These are phyloP conservation scores for Cherax destructor DNA, from an alignment of 1,140 invertebrate species.

Conservation along the genomic window DNA sequence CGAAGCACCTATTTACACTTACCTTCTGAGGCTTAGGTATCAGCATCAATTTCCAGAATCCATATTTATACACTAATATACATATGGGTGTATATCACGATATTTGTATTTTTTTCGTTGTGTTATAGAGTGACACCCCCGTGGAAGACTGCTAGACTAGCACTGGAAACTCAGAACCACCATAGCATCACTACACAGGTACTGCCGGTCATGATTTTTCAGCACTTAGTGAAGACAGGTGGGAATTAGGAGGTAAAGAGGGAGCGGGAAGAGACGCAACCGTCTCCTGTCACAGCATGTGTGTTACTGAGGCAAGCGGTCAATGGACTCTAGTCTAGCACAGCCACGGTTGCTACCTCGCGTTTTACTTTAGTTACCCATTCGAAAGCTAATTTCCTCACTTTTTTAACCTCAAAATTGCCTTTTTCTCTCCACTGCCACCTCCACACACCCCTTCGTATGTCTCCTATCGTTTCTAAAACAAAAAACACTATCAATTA, in stretches of 20 bases:
- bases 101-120: neutral
- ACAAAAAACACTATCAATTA: too few relatives aligned
- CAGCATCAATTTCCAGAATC: neutral
- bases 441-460: too few relatives aligned
- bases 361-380: neutral
- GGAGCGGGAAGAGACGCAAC: neutral
- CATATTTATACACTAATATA: neutral
- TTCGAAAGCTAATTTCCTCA: too few relatives aligned
- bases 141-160: neutral
- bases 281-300: neutral
- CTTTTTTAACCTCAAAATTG: too few relatives aligned
- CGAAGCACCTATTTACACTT: too few relatives aligned
- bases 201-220: neutral
- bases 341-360: neutral
- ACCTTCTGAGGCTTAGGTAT: too few relatives aligned
- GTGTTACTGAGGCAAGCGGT: conserved; percentile 43
- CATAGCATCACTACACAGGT: neutral
- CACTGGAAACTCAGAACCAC: neutral
- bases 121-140: neutral
- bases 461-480: too few relatives aligned
- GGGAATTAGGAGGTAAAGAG: neutral
- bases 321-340: conserved; percentile 21
- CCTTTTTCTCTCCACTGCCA: too few relatives aligned
- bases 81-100: neutral
- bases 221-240: neutral